Evolutionary conservation across 2,113 vertebrate species (phyloP).

Genomic region (Phaethon lepturus): DNA sequence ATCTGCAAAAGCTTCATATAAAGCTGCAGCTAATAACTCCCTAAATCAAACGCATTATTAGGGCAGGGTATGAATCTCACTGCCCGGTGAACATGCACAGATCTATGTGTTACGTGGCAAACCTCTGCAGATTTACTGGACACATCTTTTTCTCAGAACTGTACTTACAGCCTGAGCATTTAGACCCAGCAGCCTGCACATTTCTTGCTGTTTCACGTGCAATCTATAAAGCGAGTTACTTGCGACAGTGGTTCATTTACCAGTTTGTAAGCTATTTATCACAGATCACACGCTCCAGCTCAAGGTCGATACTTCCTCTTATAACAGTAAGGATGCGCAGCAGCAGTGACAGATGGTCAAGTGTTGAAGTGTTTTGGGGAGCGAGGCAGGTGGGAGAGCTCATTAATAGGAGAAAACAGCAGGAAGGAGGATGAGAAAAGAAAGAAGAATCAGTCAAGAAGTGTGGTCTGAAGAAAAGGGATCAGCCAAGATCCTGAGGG

Average conservation of each 20-base stretch:
- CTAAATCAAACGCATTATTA: background rate
- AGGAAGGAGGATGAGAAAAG: background rate
- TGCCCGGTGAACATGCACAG: rapidly evolving
- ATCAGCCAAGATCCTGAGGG: background rate
- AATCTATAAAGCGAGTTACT: background rate
- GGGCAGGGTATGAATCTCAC: background rate
- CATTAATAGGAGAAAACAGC: constrained; percentile 52
- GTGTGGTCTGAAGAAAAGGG: background rate
- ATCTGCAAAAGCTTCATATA: background rate
- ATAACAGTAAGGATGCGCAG: background rate
- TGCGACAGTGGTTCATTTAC: background rate
- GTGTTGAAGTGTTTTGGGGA: constrained; percentile 6
- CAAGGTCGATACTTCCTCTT: background rate
- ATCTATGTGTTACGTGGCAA: rapidly evolving
- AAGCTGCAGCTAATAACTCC: background rate
- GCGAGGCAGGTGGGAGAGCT: constrained; percentile 48
- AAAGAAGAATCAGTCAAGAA: background rate
- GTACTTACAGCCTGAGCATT: background rate
- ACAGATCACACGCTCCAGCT: background rate
- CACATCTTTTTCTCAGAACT: background rate
- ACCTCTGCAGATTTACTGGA: background rate
- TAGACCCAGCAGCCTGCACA: background rate
- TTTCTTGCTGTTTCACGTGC: background rate
- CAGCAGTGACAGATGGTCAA: constrained; percentile 47
- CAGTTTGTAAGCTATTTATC: background rate